phyloP scores from a whole-genome alignment of 2,113 vertebrate species.

The Haemorhous mexicanus region DNA sequence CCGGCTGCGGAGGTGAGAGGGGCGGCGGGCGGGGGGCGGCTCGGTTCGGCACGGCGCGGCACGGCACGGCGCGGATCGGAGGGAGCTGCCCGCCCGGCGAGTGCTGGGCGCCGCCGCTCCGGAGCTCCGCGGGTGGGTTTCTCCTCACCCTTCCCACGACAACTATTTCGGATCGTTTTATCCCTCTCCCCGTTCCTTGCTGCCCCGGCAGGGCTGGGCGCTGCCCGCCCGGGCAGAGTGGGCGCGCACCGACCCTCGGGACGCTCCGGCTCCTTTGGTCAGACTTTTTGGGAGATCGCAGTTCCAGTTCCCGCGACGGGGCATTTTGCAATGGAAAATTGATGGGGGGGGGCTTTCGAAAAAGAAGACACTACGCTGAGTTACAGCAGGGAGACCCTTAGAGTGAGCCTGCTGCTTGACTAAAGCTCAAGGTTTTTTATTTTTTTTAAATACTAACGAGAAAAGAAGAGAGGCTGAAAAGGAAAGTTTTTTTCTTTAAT shows the following conservation, averaged over 20 bases:
- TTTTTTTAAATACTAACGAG: background rate
- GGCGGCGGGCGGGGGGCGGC: constrained; percentile 11
- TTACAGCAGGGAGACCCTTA: constrained; percentile 43
- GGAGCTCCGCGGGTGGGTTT: background rate
- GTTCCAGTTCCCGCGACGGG: background rate
- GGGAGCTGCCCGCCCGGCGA: background rate
- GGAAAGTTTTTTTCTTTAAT: constrained; percentile 25
- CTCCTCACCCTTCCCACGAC: background rate
- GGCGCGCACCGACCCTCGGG: background rate
- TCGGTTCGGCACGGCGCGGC: background rate
- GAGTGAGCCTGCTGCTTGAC: constrained; percentile 1
- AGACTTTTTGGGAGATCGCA: background rate
- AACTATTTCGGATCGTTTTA: background rate
- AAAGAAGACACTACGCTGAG: constrained; percentile 24
- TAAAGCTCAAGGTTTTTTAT: background rate
- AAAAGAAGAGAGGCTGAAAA: constrained; percentile 58
- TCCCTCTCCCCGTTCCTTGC: background rate
- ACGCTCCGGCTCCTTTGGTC: constrained; percentile 18
- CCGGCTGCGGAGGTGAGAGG: background rate
- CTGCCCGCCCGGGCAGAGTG: background rate
- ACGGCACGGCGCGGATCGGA: background rate
- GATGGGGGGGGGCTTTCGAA: background rate
- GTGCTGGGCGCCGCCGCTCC: background rate
- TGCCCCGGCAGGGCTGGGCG: constrained; percentile 27
- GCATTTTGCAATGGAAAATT: constrained; percentile 32